A percentile compares a stretch with the other conserved stretches of the same genome.
phyloP scores from a whole-genome alignment of 2,797 vertebrate genomes.

The Sparidentex hasta region DNA sequence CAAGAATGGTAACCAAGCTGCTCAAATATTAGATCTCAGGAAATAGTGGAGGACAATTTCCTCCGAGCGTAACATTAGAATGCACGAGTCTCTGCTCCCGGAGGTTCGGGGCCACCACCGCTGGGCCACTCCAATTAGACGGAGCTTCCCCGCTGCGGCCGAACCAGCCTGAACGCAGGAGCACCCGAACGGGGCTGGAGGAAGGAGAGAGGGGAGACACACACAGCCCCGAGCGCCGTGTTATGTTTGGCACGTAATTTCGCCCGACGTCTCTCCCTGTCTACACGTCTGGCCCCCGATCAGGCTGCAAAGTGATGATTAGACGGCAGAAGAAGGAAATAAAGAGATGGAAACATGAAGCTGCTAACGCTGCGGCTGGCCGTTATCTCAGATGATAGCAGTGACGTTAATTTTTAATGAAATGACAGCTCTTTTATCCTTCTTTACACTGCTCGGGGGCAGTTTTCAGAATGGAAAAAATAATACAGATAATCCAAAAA shows the following conservation, averaged over 20 bases:
- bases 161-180: slow-evolving; percentile 85
- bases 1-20: slow-evolving; percentile 80
- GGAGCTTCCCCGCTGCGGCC: slow-evolving; percentile 86
- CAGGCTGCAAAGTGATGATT: slow-evolving; percentile 52
- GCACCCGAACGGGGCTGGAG: slow-evolving; percentile 65
- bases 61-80: slow-evolving; percentile 92
- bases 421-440: background rate
- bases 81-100: slow-evolving; percentile 84
- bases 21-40: slow-evolving; percentile 90
- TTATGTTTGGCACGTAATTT: slow-evolving; percentile 73
- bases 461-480: slow-evolving; percentile 14
- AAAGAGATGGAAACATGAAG: slow-evolving; percentile 35
- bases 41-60: slow-evolving; percentile 92
- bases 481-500: background rate
- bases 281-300: slow-evolving; percentile 58
- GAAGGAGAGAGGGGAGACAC: slow-evolving; percentile 61
- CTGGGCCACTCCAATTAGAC: slow-evolving; percentile 88
- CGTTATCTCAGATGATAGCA: slow-evolving; percentile 1
- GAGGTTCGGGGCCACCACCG: slow-evolving; percentile 85
- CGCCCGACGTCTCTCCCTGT: slow-evolving; percentile 54
- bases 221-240: slow-evolving; percentile 51
- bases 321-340: slow-evolving; percentile 26
- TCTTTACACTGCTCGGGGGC: background rate
- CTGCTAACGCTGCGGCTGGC: slow-evolving; percentile 7
- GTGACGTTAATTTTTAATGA: background rate